A percentile compares a stretch with the other conserved stretches of the same genome.
Evolutionary conservation across 2,888 invertebrate species (phyloP).

Genomic region (Lobophora halterata): DNA sequence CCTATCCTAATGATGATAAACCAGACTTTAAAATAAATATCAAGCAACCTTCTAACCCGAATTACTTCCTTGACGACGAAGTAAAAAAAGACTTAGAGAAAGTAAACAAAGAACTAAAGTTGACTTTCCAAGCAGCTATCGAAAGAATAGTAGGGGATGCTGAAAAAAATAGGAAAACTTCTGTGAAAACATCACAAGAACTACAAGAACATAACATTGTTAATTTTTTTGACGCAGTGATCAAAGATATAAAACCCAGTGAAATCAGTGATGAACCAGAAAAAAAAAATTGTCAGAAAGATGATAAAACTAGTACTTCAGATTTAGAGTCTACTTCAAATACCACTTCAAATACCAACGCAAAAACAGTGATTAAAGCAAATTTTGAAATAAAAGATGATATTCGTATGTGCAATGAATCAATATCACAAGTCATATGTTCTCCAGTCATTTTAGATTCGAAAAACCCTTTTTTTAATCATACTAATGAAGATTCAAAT

Average conservation of each 20-base stretch:
- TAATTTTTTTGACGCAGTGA: constrained; percentile 20
- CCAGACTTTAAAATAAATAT: constrained; percentile 33
- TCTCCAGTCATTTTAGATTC: constrained; percentile 9
- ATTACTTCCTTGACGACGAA: constrained; percentile 35
- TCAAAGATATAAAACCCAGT: constrained; percentile 6
- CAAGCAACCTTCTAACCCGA: constrained; percentile 25
- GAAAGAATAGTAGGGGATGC: constrained; percentile 56
- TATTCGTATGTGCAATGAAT: neutral
- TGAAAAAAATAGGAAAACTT: constrained; percentile 29
- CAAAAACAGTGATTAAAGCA: constrained; percentile 2
- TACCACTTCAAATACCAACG: neutral
- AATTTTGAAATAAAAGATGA: constrained; percentile 5
- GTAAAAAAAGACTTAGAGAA: constrained; percentile 60
- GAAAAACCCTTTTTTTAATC: constrained; percentile 34
- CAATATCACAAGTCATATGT: too few relatives aligned
- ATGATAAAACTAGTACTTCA: constrained; percentile 5
- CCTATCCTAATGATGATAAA: constrained; percentile 54
- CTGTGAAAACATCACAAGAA: constrained; percentile 20
- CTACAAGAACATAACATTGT: constrained; percentile 20
- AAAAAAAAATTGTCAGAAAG: neutral
- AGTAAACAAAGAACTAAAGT: constrained; percentile 61
- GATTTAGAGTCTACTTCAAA: constrained; percentile 1
- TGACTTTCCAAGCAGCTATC: constrained; percentile 65
- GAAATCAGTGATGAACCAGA: constrained; percentile 5
- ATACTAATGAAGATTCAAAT: constrained; percentile 19